Evolutionary conservation across 1,140 invertebrate genomes (phyloP).

Genomic region (Schlechtendalia chinensis): DNA sequence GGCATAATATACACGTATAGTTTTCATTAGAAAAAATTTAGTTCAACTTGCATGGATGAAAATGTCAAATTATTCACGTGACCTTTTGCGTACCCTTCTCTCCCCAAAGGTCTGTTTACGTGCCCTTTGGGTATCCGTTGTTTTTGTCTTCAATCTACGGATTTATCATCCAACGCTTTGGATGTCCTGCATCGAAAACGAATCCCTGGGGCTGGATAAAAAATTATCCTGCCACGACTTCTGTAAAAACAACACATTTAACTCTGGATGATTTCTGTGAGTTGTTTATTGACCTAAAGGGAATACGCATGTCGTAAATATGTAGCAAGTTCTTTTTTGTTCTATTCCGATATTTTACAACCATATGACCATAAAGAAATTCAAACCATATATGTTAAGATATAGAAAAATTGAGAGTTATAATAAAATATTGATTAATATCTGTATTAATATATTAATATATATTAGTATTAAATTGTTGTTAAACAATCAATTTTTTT

Average conservation of each 20-base stretch:
- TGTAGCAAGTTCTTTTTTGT: neutral
- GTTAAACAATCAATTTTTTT: too few species aligned
- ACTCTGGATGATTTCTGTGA: neutral
- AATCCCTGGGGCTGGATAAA: slow-evolving; percentile 14
- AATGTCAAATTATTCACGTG: slow-evolving; percentile 19
- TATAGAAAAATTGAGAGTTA: too few species aligned
- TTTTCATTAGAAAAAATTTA: neutral
- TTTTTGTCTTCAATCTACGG: neutral
- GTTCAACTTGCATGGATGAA: slow-evolving; percentile 1
- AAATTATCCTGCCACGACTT: slow-evolving; percentile 20
- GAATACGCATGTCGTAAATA: slow-evolving; percentile 17
- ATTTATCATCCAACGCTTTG: slow-evolving; percentile 30
- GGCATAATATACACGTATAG: too few species aligned
- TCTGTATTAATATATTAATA: too few species aligned
- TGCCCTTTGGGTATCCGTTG: slow-evolving; percentile 32
- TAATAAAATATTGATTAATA: too few species aligned
- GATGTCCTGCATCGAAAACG: neutral
- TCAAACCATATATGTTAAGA: too few species aligned
- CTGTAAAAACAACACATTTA: slow-evolving; percentile 29
- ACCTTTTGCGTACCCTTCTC: neutral
- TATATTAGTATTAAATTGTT: too few species aligned
- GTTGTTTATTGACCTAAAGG: slow-evolving; percentile 11
- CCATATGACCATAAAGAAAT: too few species aligned
- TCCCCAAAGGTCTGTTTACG: slow-evolving; percentile 7
- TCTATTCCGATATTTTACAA: neutral